Evolutionary conservation across 2,797 vertebrate genomes (phyloP).

Genomic region (Phaenicophaeus curvirostris): DNA sequence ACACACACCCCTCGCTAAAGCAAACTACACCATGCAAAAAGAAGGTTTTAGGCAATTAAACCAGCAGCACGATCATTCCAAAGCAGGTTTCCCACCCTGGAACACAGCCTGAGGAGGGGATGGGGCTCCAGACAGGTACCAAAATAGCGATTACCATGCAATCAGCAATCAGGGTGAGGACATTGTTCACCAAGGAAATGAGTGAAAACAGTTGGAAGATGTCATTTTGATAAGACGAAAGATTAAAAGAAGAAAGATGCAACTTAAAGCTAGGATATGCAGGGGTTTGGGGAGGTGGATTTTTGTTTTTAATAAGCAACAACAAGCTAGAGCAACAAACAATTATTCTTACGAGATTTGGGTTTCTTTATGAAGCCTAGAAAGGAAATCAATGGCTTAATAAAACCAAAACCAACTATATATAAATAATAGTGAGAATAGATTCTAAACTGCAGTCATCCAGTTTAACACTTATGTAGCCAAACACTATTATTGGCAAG

Average conservation of each 20-base stretch:
- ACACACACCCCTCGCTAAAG: fast-evolving
- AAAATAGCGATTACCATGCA: fast-evolving
- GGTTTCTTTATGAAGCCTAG: neutral
- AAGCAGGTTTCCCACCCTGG: neutral
- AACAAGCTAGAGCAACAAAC: neutral
- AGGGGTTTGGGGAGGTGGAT: fast-evolving
- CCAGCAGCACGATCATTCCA: fast-evolving
- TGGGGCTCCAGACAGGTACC: neutral
- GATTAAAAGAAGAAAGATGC: neutral
- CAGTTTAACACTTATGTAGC: neutral
- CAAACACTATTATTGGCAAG: neutral
- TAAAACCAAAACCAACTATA: neutral
- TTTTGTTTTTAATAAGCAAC: neutral
- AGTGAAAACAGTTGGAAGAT: neutral
- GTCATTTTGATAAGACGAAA: neutral
- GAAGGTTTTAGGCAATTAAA: too few relatives aligned
- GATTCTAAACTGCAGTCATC: neutral
- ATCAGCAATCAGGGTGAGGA: fast-evolving
- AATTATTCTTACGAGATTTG: fast-evolving
- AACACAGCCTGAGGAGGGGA: neutral
- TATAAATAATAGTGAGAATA: fast-evolving
- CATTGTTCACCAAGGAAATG: fast-evolving
- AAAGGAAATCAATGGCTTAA: neutral
- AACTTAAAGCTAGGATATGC: neutral
- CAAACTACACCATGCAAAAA: fast-evolving